Evolutionary conservation across 1,140 invertebrate species (phyloP).

Genomic region (Sycophaga agraensis): DNA sequence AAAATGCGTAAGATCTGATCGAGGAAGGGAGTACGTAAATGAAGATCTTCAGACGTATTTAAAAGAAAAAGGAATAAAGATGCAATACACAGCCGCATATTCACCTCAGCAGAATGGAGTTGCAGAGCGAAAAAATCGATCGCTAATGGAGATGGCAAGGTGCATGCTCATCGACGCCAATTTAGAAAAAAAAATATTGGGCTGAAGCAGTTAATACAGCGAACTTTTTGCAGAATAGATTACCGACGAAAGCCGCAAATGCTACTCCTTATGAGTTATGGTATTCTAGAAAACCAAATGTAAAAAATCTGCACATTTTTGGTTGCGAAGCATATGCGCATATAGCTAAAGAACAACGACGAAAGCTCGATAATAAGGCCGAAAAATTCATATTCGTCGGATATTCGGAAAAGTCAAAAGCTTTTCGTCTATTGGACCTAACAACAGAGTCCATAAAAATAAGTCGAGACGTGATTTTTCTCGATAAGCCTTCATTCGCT

Average conservation of each 20-base stretch:
- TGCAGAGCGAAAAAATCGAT: slow-evolving; percentile 38
- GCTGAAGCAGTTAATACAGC: slow-evolving; percentile 50
- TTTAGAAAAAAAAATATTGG: slow-evolving; percentile 44
- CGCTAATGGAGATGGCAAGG: slow-evolving; percentile 42
- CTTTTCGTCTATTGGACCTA: no score
- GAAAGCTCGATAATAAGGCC: not conserved
- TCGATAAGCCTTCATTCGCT: not conserved
- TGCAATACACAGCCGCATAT: not conserved
- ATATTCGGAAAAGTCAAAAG: slow-evolving; percentile 21
- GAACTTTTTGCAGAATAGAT: not conserved
- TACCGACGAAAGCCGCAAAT: slow-evolving; percentile 23
- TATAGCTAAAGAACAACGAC: slow-evolving; percentile 6
- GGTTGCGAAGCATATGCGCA: slow-evolving; percentile 17
- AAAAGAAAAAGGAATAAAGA: not conserved
- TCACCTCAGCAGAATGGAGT: not conserved
- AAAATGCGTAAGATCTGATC: slow-evolving; percentile 1
- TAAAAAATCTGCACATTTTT: slow-evolving; percentile 28
- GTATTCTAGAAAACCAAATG: slow-evolving; percentile 35
- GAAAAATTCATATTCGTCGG: not conserved
- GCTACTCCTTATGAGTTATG: slow-evolving; percentile 43
- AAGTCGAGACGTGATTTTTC: not conserved
- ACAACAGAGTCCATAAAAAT: not conserved
- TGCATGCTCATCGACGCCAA: slow-evolving; percentile 43
- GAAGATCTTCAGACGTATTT: not conserved
- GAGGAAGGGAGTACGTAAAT: not conserved